Evolutionary conservation across 2,888 invertebrate genomes (phyloP).

Genomic region (Andrena trimmerana): DNA sequence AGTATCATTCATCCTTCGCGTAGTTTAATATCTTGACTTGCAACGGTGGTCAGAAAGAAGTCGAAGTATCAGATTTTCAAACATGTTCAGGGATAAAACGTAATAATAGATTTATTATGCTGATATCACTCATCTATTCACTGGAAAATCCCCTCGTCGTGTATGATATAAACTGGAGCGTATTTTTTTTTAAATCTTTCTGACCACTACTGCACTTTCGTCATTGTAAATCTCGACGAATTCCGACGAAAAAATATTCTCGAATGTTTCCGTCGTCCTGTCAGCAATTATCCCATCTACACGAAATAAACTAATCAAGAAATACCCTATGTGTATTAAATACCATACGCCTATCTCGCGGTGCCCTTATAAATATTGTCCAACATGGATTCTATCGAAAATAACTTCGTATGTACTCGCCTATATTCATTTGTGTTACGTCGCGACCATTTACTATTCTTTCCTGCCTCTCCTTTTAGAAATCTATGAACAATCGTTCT

Average conservation of each 20-base stretch:
- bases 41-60: too few species aligned
- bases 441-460: constrained; percentile 27
- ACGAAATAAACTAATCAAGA: constrained; percentile 15
- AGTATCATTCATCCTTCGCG: not conserved
- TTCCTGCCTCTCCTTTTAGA: constrained; percentile 29
- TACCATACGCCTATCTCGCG: constrained; percentile 22
- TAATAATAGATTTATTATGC: not conserved
- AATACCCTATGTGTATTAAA: constrained; percentile 19
- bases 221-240: not conserved
- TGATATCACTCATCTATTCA: not conserved
- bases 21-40: too few species aligned
- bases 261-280: not conserved
- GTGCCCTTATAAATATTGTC: constrained; percentile 56
- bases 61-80: too few species aligned
- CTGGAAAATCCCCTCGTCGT: too few species aligned
- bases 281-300: not conserved
- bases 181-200: not conserved
- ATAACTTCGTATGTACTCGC: constrained; percentile 52
- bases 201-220: not conserved
- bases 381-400: constrained; percentile 62
- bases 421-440: constrained; percentile 46
- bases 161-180: too few species aligned
- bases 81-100: not conserved
- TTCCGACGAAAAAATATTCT: constrained; percentile 6
- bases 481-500: constrained; percentile 58